Conservation (phyloP, 2,888 invertebrate species). For the Caenorhabditis sulstoni region DNA sequence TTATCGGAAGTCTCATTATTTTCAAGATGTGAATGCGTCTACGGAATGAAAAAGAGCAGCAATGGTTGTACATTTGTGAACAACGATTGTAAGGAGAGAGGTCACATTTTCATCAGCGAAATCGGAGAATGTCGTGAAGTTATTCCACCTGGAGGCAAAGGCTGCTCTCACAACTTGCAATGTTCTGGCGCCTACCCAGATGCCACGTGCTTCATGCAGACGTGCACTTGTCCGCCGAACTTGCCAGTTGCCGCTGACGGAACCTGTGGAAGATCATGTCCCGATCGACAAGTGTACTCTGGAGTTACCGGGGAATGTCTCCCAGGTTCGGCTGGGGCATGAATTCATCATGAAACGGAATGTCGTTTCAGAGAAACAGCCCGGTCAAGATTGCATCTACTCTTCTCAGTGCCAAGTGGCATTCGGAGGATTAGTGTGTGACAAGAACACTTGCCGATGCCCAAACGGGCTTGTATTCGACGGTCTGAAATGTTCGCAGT, state of each 20-base stretch:
- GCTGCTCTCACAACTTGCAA: slow-evolving; percentile 79
- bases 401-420: slow-evolving; percentile 80
- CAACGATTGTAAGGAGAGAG: slow-evolving; percentile 77
- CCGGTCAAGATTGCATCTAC: slow-evolving; percentile 79
- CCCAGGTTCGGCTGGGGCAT: slow-evolving; percentile 66
- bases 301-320: slow-evolving; percentile 80
- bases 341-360: too few relatives aligned
- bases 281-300: slow-evolving; percentile 75
- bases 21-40: slow-evolving; percentile 76
- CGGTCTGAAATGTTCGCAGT: slow-evolving; percentile 66
- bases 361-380: slow-evolving; percentile 75
- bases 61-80: slow-evolving; percentile 79
- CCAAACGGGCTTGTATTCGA: slow-evolving; percentile 72
- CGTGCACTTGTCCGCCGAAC: slow-evolving; percentile 77
- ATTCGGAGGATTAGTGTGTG: slow-evolving; percentile 77
- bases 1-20: background rate
- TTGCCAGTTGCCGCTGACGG: slow-evolving; percentile 80
- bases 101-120: slow-evolving; percentile 80
- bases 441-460: slow-evolving; percentile 72
- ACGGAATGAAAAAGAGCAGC: slow-evolving; percentile 78
- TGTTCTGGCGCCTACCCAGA: slow-evolving; percentile 76
- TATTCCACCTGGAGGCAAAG: slow-evolving; percentile 78
- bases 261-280: slow-evolving; percentile 79
- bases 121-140: slow-evolving; percentile 80
- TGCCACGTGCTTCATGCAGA: slow-evolving; percentile 71